A percentile compares a stretch with the other conserved stretches of the same genome.
Evolutionary conservation across 2,113 vertebrate species (phyloP).

Genomic region (Nettapus auritus): DNA sequence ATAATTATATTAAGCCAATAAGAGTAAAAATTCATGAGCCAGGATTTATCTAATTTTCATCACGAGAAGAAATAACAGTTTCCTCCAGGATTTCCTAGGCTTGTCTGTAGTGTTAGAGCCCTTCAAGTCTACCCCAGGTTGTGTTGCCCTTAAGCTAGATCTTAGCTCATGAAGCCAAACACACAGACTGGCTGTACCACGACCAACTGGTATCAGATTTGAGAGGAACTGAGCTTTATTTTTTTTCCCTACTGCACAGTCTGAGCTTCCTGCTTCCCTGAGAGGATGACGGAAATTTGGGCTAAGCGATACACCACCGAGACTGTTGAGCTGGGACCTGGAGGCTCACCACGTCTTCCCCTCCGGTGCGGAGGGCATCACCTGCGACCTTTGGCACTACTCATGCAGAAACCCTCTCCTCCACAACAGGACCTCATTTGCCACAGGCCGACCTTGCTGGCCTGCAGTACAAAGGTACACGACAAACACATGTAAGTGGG

Average conservation of each 20-base stretch:
- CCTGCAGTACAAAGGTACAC: background rate
- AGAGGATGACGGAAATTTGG: no score
- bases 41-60: background rate
- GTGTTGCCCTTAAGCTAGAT: background rate
- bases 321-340: background rate
- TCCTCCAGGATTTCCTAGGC: background rate
- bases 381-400: background rate
- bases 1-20: background rate
- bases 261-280: background rate
- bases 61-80: background rate
- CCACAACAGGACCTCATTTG: rapidly evolving
- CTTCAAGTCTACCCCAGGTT: background rate
- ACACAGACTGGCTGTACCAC: rapidly evolving
- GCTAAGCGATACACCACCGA: background rate
- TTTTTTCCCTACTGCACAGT: background rate
- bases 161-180: background rate
- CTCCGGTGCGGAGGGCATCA: background rate
- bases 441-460: background rate
- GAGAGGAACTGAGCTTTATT: background rate
- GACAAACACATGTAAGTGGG: background rate
- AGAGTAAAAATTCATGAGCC: background rate
- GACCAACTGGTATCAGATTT: background rate
- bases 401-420: background rate
- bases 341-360: background rate
- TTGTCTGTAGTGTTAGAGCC: background rate